These are phyloP conservation scores for Yponomeuta malinellus DNA, from an alignment of 2,888 invertebrate species.

Conservation along the genomic window DNA sequence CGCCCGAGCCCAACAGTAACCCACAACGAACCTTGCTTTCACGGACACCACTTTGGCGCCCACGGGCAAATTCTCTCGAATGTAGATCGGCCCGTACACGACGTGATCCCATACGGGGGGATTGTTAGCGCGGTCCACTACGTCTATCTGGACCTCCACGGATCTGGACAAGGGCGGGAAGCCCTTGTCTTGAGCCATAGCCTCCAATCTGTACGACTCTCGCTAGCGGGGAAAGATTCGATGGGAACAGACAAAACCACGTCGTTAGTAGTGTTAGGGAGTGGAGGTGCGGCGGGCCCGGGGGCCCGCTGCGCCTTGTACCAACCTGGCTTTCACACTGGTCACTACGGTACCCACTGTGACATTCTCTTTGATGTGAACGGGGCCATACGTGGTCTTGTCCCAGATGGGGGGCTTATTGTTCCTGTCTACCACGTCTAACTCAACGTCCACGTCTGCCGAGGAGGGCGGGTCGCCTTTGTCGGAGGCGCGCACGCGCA, in stretches of 20 bases:
- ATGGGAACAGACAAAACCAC: slow-evolving; percentile 81
- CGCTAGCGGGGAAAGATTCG: slow-evolving; percentile 84
- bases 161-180: slow-evolving; percentile 95
- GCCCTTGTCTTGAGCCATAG: slow-evolving; percentile 98
- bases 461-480: slow-evolving; percentile 93
- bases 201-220: slow-evolving; percentile 98
- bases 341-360: slow-evolving; percentile 99
- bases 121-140: slow-evolving; percentile 98
- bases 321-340: slow-evolving; percentile 98
- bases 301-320: slow-evolving; percentile 78
- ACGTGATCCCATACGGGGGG: slow-evolving; percentile 97
- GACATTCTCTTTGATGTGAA: slow-evolving; percentile 99
- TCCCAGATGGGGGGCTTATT: slow-evolving; percentile 99
- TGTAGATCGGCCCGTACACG: slow-evolving; percentile 97
- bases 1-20: slow-evolving; percentile 72
- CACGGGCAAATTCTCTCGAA: slow-evolving; percentile 98
- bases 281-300: slow-evolving; percentile 68
- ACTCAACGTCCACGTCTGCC: slow-evolving; percentile 97
- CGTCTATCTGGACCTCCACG: slow-evolving; percentile 98
- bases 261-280: slow-evolving; percentile 80
- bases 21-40: slow-evolving; percentile 96
- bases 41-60: slow-evolving; percentile 98
- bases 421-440: slow-evolving; percentile 99
- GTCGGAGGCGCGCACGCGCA: slow-evolving; percentile 97
- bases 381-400: slow-evolving; percentile 96